These are phyloP conservation scores for Diarsia brunnea DNA, from an alignment of 2,888 invertebrate genomes.

Conservation along the genomic window DNA sequence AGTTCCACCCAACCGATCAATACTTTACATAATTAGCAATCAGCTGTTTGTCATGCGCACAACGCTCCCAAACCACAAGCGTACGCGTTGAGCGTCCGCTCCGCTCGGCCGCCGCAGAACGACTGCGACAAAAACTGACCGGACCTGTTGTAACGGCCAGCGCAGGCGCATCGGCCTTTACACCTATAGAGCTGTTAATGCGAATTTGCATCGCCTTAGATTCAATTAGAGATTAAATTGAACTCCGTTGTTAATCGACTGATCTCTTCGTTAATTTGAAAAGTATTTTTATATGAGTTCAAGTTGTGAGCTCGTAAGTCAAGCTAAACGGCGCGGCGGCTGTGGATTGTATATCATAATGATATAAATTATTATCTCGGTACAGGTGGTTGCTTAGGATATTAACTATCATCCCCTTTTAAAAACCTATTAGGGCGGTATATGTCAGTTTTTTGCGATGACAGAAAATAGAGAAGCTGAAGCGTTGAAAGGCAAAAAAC, in stretches of 20 bases:
- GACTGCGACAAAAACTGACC: constrained; percentile 81
- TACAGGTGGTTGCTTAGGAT: constrained; percentile 36
- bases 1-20: constrained; percentile 39
- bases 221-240: constrained; percentile 65
- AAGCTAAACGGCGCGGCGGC: constrained; percentile 30
- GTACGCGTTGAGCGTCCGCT: constrained; percentile 56
- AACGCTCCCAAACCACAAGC: constrained; percentile 57
- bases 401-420: constrained; percentile 2
- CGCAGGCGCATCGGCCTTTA: constrained; percentile 77
- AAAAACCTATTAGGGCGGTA: constrained; percentile 20
- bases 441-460: constrained; percentile 2
- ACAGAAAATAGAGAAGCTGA: not conserved
- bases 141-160: constrained; percentile 83
- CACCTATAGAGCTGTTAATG: constrained; percentile 70
- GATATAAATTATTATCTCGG: constrained; percentile 36
- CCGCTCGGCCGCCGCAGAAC: constrained; percentile 54
- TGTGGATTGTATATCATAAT: constrained; percentile 28
- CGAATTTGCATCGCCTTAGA: constrained; percentile 63
- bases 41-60: constrained; percentile 46
- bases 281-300: constrained; percentile 52
- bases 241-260: constrained; percentile 50
- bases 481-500: constrained; percentile 10
- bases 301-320: constrained; percentile 34
- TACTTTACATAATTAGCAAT: constrained; percentile 41
- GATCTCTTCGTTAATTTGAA: constrained; percentile 58